Evolutionary conservation across 2,888 invertebrate genomes (phyloP).

Genomic region (Ischnus inquisitorius): DNA sequence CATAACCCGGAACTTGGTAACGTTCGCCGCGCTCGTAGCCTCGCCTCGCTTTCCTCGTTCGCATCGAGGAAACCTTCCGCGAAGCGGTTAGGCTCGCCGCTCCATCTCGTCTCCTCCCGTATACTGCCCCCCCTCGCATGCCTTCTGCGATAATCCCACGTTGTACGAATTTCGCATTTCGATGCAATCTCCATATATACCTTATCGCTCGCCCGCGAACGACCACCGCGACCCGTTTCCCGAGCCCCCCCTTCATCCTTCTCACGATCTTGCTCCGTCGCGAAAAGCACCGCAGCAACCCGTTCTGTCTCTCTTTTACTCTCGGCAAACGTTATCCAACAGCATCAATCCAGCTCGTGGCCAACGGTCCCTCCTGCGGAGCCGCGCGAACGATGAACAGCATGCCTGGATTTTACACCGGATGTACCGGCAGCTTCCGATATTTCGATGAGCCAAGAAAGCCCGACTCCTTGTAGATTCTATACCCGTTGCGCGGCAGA

Average conservation of each 20-base stretch:
- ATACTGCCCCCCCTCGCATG: constrained; percentile 75
- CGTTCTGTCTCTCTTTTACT: background rate
- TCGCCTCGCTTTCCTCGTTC: constrained; percentile 74
- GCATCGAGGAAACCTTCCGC: constrained; percentile 4
- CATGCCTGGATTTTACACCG: constrained; percentile 66
- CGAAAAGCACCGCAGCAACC: constrained; percentile 12
- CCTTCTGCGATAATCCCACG: constrained; percentile 82
- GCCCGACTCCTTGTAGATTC: constrained; percentile 40
- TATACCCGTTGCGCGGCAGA: background rate
- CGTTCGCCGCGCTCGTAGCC: constrained; percentile 70
- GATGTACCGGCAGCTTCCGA: constrained; percentile 59
- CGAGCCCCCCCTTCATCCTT: constrained; percentile 29
- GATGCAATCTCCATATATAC: constrained; percentile 72
- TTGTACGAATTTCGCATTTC: constrained; percentile 79
- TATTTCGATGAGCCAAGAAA: constrained; percentile 64
- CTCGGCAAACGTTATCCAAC: constrained; percentile 25
- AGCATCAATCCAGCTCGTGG: constrained; percentile 27
- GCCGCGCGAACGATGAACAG: constrained; percentile 58
- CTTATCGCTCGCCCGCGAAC: constrained; percentile 63
- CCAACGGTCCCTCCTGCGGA: constrained; percentile 13
- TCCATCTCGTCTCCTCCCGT: constrained; percentile 30
- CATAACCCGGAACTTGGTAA: constrained; percentile 56
- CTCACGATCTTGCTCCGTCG: constrained; percentile 25
- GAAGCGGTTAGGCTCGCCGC: constrained; percentile 67
- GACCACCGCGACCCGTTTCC: constrained; percentile 46